These are phyloP conservation scores for Gorsachius magnificus DNA, from an alignment of 2,797 vertebrate species.

Conservation along the genomic window DNA sequence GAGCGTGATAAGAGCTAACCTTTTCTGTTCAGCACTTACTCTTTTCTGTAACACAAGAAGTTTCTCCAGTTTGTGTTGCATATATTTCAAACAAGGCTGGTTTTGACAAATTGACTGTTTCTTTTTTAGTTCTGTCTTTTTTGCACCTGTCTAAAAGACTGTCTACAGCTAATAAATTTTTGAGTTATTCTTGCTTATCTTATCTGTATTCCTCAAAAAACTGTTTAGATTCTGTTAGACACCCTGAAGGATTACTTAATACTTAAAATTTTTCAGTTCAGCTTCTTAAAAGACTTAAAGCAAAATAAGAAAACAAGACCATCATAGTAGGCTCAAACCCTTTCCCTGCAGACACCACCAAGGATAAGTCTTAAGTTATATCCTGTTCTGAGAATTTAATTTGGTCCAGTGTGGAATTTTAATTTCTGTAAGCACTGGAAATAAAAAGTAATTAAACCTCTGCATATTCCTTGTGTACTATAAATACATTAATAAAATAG, in stretches of 20 bases:
- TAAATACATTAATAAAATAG: slow-evolving; percentile 56
- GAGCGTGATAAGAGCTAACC: slow-evolving; percentile 30
- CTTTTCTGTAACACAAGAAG: slow-evolving; percentile 31
- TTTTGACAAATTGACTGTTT: slow-evolving; percentile 55
- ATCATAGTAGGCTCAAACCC: background rate
- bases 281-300: slow-evolving; percentile 8
- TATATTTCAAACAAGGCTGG: slow-evolving; percentile 56
- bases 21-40: slow-evolving; percentile 30
- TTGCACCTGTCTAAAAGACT: background rate
- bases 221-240: background rate
- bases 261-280: slow-evolving; percentile 1
- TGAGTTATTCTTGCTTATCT: background rate
- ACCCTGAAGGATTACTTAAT: background rate
- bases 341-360: background rate
- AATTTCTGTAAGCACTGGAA: slow-evolving; percentile 47
- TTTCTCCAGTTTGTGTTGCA: slow-evolving; percentile 30
- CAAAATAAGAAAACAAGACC: background rate
- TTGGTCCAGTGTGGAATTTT: background rate
- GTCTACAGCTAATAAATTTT: slow-evolving; percentile 21
- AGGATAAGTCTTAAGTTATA: background rate
- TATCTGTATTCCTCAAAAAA: slow-evolving; percentile 24
- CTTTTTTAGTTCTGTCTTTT: slow-evolving; percentile 37
- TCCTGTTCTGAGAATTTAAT: background rate
- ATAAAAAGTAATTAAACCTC: slow-evolving; percentile 44
- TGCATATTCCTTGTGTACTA: slow-evolving; percentile 3